phyloP scores from a whole-genome alignment of 2,113 vertebrate species.

The Redunca redunca region DNA sequence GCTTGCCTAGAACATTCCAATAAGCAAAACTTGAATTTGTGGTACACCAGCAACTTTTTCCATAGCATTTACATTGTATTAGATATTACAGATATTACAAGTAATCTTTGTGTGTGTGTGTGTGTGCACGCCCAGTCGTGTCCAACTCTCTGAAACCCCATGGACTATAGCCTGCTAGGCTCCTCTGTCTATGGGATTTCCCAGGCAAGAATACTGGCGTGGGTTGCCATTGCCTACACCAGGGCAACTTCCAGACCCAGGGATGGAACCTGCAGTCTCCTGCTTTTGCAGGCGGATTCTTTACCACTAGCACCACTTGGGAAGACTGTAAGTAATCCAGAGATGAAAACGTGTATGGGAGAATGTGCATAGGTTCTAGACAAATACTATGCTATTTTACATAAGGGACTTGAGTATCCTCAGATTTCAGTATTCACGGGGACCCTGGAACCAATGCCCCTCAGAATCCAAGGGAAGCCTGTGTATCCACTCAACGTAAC shows the following conservation, averaged over 20 bases:
- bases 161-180: background rate
- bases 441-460: background rate
- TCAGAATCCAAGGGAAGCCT: background rate
- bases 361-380: background rate
- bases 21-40: background rate
- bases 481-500: no score
- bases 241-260: background rate
- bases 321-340: background rate
- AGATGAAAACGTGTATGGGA: background rate
- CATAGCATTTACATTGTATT: background rate
- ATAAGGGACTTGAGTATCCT: background rate
- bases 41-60: background rate
- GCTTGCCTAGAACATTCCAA: background rate
- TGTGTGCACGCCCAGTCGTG: accelerated
- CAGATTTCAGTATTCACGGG: background rate
- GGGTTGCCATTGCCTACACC: background rate
- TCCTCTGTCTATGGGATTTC: background rate
- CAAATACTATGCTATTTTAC: background rate
- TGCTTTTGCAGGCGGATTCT: background rate
- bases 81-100: background rate
- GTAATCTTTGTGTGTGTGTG: background rate
- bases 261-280: background rate
- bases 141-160: background rate
- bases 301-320: background rate
- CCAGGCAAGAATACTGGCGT: background rate